These are phyloP conservation scores for Dendrophyllia cribrosa DNA, from an alignment of 64 coral and sea anemone genomes.

Conservation along the genomic window DNA sequence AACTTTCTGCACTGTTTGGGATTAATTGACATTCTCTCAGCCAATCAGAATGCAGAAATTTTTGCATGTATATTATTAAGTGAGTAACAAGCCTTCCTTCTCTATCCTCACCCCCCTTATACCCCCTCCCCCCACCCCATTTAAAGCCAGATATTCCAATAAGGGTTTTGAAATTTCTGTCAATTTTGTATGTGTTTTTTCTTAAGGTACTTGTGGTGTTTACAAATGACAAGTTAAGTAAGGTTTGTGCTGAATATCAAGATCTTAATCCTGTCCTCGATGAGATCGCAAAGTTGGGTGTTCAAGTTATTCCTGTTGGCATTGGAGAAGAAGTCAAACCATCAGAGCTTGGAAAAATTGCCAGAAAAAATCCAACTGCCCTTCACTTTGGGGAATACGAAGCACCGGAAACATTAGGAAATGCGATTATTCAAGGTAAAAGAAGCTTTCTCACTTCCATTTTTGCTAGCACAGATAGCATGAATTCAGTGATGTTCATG, in stretches of 20 bases:
- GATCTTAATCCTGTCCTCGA: background rate
- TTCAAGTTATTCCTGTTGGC: background rate
- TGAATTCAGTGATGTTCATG: too few relatives aligned
- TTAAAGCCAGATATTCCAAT: background rate
- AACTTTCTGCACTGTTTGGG: too few relatives aligned
- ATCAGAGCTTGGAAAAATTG: background rate
- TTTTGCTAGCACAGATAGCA: too few relatives aligned
- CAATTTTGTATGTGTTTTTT: background rate
- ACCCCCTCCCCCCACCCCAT: too few relatives aligned
- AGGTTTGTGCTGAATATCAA: background rate
- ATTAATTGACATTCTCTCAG: too few relatives aligned
- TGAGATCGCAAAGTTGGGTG: background rate
- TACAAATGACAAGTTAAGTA: background rate
- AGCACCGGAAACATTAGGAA: slow-evolving; percentile 4
- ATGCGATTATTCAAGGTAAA: slow-evolving; percentile 3
- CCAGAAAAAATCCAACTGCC: background rate
- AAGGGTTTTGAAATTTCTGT: background rate
- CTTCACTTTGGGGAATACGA: slow-evolving; percentile 14
- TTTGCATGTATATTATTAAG: too few relatives aligned
- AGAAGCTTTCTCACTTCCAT: too few relatives aligned
- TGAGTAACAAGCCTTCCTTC: too few relatives aligned
- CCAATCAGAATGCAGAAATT: too few relatives aligned
- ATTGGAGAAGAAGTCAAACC: slow-evolving; percentile 9
- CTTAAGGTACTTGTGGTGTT: slow-evolving; percentile 13
- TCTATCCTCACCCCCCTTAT: too few relatives aligned